Base-by-base conservation (phyloP, 2,113 vertebrate genomes). In the Mugil cephalus region DNA sequence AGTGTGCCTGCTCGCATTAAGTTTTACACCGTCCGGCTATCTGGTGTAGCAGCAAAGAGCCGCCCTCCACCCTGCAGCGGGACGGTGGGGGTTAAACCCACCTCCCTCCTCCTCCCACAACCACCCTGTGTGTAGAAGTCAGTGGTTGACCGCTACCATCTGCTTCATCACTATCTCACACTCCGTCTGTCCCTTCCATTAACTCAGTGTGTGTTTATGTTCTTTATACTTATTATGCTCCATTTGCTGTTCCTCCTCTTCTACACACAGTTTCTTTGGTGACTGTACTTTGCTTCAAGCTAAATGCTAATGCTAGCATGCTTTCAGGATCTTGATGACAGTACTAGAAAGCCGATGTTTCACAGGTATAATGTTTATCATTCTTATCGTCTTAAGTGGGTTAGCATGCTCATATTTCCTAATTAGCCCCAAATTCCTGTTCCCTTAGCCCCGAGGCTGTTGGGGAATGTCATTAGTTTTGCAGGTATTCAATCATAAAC, bases 111-210 rank as follows among this genome's bases (percentile, higher is more conserved):
- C 58, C 52, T 52, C 65, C 60, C 59, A 35, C 43, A 38, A 10
- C 54, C 30, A 42, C 72, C 70, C 59, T 34, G 60, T 50, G 79
- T 0, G 38, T 39, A 69, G 58, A 61, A 78, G 69, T 77, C 86
- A 81, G 74, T 42, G 3, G 53, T 69, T 66, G 78, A 80, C 68
- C 80, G 72, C 65, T 7, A 53, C 86, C 87, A 85, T 88, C 85
- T 90, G 85, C 61, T 79, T 68, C 56, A 69, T 19, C 52, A 40
- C 74, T 54, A 19, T 59, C 55, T 38, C 18, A 9, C n/a, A 1
- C 34, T n/a, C 15, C 51, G 43, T 50, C 50, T 30, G 43, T 67
- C 54, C 60, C 15, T 69, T 35, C 38, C 18, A 39, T 81, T 68
- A 67, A 42, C 54, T 59, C 71, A 43, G 67, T 38, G 43, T 63